A percentile compares a stretch with the other conserved stretches of the same genome.
phyloP scores from a whole-genome alignment of 2,888 invertebrate genomes.

The Allacma fusca region DNA sequence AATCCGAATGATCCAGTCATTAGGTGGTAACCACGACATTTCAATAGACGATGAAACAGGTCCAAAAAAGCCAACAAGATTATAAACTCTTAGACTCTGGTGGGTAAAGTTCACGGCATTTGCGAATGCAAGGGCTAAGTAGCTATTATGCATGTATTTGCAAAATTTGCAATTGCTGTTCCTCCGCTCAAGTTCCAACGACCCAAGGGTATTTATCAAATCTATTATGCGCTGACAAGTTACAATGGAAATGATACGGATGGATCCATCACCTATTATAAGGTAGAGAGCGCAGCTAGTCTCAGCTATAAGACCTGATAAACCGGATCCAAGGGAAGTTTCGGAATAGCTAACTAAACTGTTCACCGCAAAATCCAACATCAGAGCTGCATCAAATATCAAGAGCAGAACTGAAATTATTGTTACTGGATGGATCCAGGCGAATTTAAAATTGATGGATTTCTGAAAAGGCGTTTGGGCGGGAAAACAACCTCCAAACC shows the following conservation, averaged over 20 bases:
- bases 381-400: constrained; percentile 18
- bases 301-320: constrained; percentile 18
- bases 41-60: constrained; percentile 3
- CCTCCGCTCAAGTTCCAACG: not conserved
- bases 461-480: constrained; percentile 5
- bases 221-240: constrained; percentile 4
- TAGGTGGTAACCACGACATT: not conserved
- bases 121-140: constrained; percentile 8
- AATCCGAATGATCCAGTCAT: constrained; percentile 32
- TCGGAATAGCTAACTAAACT: constrained; percentile 14
- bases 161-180: not conserved
- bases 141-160: constrained; percentile 20
- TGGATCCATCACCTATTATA: not conserved
- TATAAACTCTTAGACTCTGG: constrained; percentile 9
- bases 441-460: constrained; percentile 7
- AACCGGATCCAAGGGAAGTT: not conserved
- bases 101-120: constrained; percentile 18
- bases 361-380: constrained; percentile 28
- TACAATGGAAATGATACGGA: constrained; percentile 17
- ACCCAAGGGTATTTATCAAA: not conserved
- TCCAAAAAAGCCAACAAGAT: constrained; percentile 33
- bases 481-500: constrained; percentile 26
- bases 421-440: constrained; percentile 20
- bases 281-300: constrained; percentile 20
- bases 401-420: not conserved